A percentile compares a stretch with the other conserved stretches of the same genome.
These are phyloP conservation scores for Platygyra sinensis DNA, from an alignment of 64 coral and sea anemone genomes.

Conservation along the genomic window DNA sequence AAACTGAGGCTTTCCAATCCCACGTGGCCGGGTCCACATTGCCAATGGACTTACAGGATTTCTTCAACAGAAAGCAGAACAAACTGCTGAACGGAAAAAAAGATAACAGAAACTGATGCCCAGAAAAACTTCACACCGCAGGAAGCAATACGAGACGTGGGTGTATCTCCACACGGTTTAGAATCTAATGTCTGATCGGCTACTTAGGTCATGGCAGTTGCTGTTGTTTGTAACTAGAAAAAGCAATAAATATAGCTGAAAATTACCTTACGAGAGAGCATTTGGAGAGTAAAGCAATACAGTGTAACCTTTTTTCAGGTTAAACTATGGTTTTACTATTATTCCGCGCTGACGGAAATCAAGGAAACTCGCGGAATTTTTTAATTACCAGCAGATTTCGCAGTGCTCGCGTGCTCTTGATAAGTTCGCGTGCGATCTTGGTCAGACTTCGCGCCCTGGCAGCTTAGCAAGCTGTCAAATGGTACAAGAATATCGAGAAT, in stretches of 20 bases:
- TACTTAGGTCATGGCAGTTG: background rate
- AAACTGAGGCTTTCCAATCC: too few species aligned
- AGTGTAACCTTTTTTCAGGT: too few species aligned
- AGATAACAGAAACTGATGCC: background rate
- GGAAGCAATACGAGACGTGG: background rate
- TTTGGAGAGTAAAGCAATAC: too few species aligned
- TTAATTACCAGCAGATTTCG: background rate
- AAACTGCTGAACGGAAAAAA: background rate
- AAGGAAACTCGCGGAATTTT: background rate
- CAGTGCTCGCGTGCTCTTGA: background rate
- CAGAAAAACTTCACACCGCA: background rate
- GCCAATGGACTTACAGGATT: too few species aligned
- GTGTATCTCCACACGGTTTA: background rate
- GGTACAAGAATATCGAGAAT: background rate
- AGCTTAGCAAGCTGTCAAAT: slow-evolving; percentile 1
- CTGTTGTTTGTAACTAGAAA: too few species aligned
- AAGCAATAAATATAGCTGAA: too few species aligned
- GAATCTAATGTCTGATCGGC: background rate
- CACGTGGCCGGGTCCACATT: too few species aligned
- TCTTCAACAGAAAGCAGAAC: too few species aligned
- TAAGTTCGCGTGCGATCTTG: slow-evolving; percentile 5
- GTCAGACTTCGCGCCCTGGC: background rate
- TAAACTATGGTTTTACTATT: background rate
- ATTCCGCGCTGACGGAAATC: background rate
- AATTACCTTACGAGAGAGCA: too few species aligned